phyloP scores from a whole-genome alignment of 2,888 invertebrate genomes.

The Brenthis hecate region DNA sequence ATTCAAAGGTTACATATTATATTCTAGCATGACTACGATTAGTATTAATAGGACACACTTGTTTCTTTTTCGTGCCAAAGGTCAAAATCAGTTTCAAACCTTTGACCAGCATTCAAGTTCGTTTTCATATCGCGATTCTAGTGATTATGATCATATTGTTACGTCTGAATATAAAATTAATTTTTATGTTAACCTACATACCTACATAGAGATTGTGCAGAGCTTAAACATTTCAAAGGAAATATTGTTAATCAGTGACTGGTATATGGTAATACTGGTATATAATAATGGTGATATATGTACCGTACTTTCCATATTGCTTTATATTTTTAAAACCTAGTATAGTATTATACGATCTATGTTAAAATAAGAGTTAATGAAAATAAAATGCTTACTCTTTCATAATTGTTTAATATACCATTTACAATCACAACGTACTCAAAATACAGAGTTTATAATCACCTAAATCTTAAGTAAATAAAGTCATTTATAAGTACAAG shows the following conservation, averaged over 20 bases:
- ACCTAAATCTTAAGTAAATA: slow-evolving; percentile 6
- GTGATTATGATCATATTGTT: slow-evolving; percentile 34
- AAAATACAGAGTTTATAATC: slow-evolving; percentile 10
- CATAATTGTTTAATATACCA: neutral
- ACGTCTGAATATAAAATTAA: slow-evolving; percentile 14
- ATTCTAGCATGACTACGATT: slow-evolving; percentile 50
- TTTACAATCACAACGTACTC: neutral
- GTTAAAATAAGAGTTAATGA: neutral
- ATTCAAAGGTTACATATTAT: slow-evolving; percentile 10
- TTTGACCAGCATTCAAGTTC: slow-evolving; percentile 48
- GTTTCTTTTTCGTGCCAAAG: slow-evolving; percentile 36
- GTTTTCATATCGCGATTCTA: slow-evolving; percentile 25
- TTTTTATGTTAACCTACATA: slow-evolving; percentile 2
- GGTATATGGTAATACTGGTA: no score
- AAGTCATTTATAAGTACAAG: slow-evolving; percentile 22
- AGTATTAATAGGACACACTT: slow-evolving; percentile 46
- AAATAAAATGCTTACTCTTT: neutral
- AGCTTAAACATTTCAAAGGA: no score
- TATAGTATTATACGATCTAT: no score
- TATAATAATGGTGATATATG: no score
- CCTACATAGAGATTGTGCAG: no score
- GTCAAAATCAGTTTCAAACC: slow-evolving; percentile 51
- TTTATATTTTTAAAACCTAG: neutral
- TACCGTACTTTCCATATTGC: neutral
- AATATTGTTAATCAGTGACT: no score